A percentile compares a stretch with the other conserved stretches of the same genome.
phyloP scores from a whole-genome alignment of 2,888 invertebrate genomes.

The Drosophila sordidapex region DNA sequence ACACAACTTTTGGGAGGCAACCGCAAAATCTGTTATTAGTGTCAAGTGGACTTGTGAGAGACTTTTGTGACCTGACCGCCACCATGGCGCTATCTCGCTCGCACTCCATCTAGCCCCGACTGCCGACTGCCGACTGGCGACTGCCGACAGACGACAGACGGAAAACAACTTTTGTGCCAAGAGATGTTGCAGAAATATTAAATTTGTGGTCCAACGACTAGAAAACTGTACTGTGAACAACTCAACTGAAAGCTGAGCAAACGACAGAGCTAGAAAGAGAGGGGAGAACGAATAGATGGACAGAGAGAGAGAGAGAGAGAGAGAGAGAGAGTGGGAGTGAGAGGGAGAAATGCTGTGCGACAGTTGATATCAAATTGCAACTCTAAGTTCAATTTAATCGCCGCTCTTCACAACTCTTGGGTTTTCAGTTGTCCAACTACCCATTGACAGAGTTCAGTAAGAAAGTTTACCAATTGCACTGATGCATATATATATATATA shows the following conservation, averaged over 20 bases:
- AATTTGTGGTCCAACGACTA: constrained; percentile 35
- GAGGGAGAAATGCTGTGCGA: neutral
- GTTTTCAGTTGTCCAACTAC: constrained; percentile 31
- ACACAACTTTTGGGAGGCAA: constrained; percentile 71
- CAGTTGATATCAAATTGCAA: constrained; percentile 44
- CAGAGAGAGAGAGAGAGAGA: neutral
- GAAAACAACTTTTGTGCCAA: constrained; percentile 32
- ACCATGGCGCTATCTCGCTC: constrained; percentile 1
- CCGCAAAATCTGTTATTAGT: constrained; percentile 78
- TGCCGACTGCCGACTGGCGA: neutral
- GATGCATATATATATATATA: neutral
- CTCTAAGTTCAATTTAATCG: constrained; percentile 60
- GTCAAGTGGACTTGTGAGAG: constrained; percentile 74
- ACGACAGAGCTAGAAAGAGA: neutral
- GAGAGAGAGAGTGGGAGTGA: fast-evolving
- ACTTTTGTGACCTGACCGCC: constrained; percentile 69
- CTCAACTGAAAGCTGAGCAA: constrained; percentile 7
- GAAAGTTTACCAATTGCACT: constrained; percentile 49
- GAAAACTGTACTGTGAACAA: constrained; percentile 16
- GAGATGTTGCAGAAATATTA: constrained; percentile 53
- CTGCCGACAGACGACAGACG: neutral
- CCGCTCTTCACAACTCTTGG: constrained; percentile 42
- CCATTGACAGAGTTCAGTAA: constrained; percentile 46
- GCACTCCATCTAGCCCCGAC: neutral
- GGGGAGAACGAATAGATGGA: neutral